Base-by-base conservation (phyloP, 2,113 vertebrate species). In the Phrynosoma blainvillii region DNA sequence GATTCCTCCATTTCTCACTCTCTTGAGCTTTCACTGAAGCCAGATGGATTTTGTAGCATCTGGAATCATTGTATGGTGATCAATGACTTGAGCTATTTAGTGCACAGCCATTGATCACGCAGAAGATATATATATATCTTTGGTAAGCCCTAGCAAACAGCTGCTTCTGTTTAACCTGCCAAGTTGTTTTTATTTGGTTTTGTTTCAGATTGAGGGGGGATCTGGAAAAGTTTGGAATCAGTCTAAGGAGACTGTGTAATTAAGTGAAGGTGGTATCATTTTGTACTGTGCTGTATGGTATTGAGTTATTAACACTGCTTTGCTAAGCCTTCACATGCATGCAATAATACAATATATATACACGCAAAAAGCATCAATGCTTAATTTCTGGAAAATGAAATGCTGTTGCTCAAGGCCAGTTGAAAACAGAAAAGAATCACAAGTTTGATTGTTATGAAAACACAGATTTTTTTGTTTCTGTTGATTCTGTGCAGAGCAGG, bases 201-300 rank as follows among this genome's bases (percentile, higher is more conserved):
- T 83, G 12, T 83, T 52, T 54, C 30, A 85, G 40, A 68, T 90
- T 91, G 90, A 93, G 88, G 62, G 0, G 92, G 89, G 90, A 91
- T 88, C 92, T 88, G 93, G 21, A 89, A 78, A 92, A 89, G 84
- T 93, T 93, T 90, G 90, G 40, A 91, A 74, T 90, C 80, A 84
- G 92, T 85, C 85, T 80, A 91, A 94, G 85, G 88, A 85, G 90
- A 88, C 92, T 93, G 92, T 90, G 90, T 88, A 94, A 93, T 92
- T 93, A 92, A 93, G 90, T 93, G 93, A 90, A 88, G 84, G 93
- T 89, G 94, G 92, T 91, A 90, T 23, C 3, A 27, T 88, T 90
- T 95, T 93, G 93, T 85, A 92, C 84, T 93, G 91, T 71, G 68
- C 93, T 87, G 93, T 83, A 91, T 92, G 90, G 89, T 93, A 85